Percentiles rank a stretch among this genome's conserved stretches.
Evolutionary conservation across 2,797 vertebrate genomes (phyloP).

Genomic region (Manis javanica): DNA sequence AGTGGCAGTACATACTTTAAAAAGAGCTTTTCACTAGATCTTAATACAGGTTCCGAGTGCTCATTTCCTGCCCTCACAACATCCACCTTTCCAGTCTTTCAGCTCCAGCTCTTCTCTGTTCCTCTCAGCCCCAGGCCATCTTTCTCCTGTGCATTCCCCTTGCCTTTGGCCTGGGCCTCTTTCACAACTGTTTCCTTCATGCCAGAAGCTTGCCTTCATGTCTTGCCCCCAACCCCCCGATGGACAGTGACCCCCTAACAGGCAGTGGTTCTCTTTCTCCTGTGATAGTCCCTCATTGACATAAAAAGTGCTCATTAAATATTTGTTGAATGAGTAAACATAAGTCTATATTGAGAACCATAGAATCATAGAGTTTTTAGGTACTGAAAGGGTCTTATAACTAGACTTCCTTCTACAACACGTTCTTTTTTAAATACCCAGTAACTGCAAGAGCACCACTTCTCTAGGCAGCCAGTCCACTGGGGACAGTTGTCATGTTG

Average conservation of each 20-base stretch:
- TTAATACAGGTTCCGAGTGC: neutral
- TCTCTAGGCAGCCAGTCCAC: neutral
- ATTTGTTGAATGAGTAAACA: neutral
- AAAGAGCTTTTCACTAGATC: neutral
- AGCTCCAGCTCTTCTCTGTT: neutral
- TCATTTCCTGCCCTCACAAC: neutral
- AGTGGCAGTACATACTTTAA: neutral
- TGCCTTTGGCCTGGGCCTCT: accelerated
- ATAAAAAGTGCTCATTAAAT: neutral
- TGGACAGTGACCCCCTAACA: too few species aligned
- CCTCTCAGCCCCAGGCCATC: neutral
- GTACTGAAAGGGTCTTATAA: neutral
- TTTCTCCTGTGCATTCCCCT: neutral
- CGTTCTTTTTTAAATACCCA: neutral
- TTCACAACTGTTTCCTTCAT: neutral
- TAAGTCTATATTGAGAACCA: neutral
- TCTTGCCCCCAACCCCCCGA: neutral
- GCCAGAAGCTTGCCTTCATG: neutral
- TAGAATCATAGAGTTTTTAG: neutral
- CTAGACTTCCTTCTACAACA: neutral
- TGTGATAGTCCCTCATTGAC: neutral
- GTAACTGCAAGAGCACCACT: neutral
- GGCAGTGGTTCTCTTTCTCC: neutral
- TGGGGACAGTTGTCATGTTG: neutral
- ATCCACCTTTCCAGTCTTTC: neutral